Evolutionary conservation across 2,888 invertebrate species (phyloP), one percentile per base, ranked within the genome.

Genomic region (Drosophila meridiana): DNA sequence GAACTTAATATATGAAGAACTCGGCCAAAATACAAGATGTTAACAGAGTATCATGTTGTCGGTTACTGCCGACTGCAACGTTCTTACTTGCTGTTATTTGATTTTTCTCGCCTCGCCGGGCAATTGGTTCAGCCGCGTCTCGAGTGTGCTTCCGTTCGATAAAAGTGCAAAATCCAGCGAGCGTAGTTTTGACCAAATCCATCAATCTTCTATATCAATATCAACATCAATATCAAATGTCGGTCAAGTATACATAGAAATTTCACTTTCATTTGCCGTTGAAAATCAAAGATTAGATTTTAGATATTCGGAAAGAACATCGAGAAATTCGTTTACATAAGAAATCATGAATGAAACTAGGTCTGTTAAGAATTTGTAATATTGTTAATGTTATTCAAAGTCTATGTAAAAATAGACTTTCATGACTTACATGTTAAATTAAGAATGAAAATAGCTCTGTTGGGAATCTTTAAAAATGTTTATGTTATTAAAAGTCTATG

Each of bases 61-160:
- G 20, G 20, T 1, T 20, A 20, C 20, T 20, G 20, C 20, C 20
- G 20, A 20, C 20, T 20, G 20, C 20, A 20, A 20, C 20, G 20
- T 20, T 20, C 20, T 20, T 20, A 20, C 20, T 20, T 20, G 20
- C 20, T 20, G 20, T 20, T 20, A 20, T 77, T 77, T 64, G 57
- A 61, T 62, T 69, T 66, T 42, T 64, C 42, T 75, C 75, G 75
- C 75, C 70, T 67, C 76, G 40, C 20, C 65, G 50, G 43, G 59
- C 65, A 71, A 57, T 68, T 58, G 43, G 50, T 78, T 66, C 45
- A 53, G 48, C 52, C 34, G 13, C 42, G 55, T 28, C 68, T 69
- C 53, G 38, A 75, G 65, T 63, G 63, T 9, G 28, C 62, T 70
- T 69, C 55, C 50, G 53, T 43, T 56, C 30, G 67, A 66, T 66